Conservation (phyloP, 2,888 invertebrate species). For the Drosophila stalkeri region DNA sequence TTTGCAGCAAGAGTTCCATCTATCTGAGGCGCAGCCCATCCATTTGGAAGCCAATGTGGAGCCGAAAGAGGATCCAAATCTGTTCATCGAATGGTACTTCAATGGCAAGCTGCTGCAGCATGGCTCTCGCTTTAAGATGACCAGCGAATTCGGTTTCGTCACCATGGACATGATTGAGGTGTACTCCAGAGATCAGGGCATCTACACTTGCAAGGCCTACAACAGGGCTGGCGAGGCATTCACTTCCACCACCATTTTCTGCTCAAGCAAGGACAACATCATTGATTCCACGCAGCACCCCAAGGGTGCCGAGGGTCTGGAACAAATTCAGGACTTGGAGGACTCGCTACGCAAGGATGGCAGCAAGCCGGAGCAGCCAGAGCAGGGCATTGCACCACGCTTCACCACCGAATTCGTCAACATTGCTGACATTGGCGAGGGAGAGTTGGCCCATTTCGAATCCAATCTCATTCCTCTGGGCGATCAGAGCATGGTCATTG, state of each 20-base stretch:
- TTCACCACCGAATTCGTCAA: constrained; percentile 95
- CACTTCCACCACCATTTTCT: constrained; percentile 95
- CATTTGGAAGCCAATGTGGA: constrained; percentile 98
- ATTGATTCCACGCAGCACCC: constrained; percentile 97
- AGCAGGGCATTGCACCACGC: constrained; percentile 93
- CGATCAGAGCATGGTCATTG: constrained; percentile 96
- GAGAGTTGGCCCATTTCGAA: constrained; percentile 98
- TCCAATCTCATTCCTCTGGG: constrained; percentile 97
- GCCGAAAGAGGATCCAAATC: constrained; percentile 95
- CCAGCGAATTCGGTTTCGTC: constrained; percentile 98
- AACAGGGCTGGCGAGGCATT: constrained; percentile 96
- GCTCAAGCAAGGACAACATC: constrained; percentile 92
- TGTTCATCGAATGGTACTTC: constrained; percentile 97
- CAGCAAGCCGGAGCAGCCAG: constrained; percentile 89
- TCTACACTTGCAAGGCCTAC: constrained; percentile 95
- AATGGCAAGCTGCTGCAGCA: constrained; percentile 95
- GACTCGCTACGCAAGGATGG: constrained; percentile 92
- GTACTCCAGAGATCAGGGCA: constrained; percentile 96
- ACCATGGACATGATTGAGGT: constrained; percentile 96
- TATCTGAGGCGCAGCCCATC: constrained; percentile 93
- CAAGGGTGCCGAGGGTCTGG: constrained; percentile 96
- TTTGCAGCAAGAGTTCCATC: constrained; percentile 91
- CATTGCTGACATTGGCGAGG: constrained; percentile 94
- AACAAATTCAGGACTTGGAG: constrained; percentile 95
- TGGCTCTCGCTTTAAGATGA: constrained; percentile 95